Evolutionary conservation across 92 coral and sea anemone species (phyloP), one percentile per base, ranked within the genome.

Genomic region (Porites evermanni): DNA sequence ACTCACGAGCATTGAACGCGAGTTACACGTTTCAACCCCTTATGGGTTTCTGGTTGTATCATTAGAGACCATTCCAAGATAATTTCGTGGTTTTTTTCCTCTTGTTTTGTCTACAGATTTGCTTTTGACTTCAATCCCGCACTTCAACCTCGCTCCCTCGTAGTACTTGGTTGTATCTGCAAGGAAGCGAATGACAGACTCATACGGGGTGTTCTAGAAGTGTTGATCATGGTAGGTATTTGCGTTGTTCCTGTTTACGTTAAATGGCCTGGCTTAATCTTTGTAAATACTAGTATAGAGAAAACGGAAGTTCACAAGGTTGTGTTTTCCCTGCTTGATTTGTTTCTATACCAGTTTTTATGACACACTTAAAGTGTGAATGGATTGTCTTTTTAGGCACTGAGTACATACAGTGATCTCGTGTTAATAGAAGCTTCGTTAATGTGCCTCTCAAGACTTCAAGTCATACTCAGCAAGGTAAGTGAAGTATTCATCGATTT

Each of bases 41-140:
- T n/a, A n/a, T n/a, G n/a, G n/a, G n/a, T n/a, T n/a, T n/a, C n/a
- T n/a, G n/a, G n/a, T n/a, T n/a, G n/a, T n/a, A n/a, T n/a, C n/a
- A n/a, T 38, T 6, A 0, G 0, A 38, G 47, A 38, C 47, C 47
- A 3, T 38, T 38, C 47, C 4, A 2, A 32, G 44, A 3, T 4
- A 29, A 29, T 29, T 44, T 44, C 12, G 2, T 17, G 21, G 44
- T n/a, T 23, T 20, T 1, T 53, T 2, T 74, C 54, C 47, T 14
- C 54, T 38, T 9, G 16, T 56, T 1, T 73, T 20, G 50, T 47
- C 58, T 77, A 17, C 84, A 97, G 99, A 65, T 97, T 95, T 51
- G 99, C 99, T 24, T 97, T 94, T 86, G 96, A 97, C 75, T 91
- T 93, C 87, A 97, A 97, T 78, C 99, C 99, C 7, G 95, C 99